Conservation (phyloP, 2,113 vertebrate species). For the Gopherus flavomarginatus region DNA sequence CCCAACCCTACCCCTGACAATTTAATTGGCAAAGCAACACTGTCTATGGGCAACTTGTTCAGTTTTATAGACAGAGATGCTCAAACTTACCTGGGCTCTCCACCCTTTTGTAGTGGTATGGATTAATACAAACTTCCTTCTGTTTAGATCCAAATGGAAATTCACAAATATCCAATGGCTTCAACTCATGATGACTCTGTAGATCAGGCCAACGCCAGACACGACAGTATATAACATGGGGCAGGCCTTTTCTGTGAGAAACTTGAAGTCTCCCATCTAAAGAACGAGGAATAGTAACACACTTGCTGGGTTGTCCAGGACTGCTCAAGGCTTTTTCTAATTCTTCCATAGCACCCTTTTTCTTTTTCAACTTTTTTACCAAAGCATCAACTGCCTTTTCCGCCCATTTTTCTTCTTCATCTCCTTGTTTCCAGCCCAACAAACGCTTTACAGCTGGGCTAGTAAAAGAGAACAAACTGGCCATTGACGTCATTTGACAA, state of each 20-base stretch:
- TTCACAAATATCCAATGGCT: constrained; percentile 97
- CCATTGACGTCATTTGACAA: constrained; percentile 92
- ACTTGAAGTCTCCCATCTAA: constrained; percentile 96
- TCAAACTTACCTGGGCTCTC: constrained; percentile 92
- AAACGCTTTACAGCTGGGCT: constrained; percentile 98
- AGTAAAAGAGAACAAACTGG: constrained; percentile 99
- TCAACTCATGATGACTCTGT: constrained; percentile 98
- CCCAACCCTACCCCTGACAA: background rate
- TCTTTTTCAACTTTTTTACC: constrained; percentile 99
- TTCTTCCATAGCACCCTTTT: constrained; percentile 99
- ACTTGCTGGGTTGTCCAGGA: constrained; percentile 97
- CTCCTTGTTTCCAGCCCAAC: constrained; percentile 99
- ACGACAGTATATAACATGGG: constrained; percentile 97
- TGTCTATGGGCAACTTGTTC: background rate
- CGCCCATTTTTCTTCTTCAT: constrained; percentile 99
- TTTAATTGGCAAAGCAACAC: background rate
- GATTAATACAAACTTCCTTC: constrained; percentile 99
- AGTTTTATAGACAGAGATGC: background rate
- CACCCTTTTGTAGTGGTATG: constrained; percentile 98
- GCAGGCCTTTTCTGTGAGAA: constrained; percentile 97
- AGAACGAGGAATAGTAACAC: constrained; percentile 97
- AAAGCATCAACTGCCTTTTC: constrained; percentile 98
- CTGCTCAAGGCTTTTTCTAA: constrained; percentile 98
- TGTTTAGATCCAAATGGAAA: constrained; percentile 99
- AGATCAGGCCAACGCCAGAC: constrained; percentile 99